Base-by-base conservation (phyloP, 2,113 vertebrate genomes). In the Zosterops hypoxanthus region DNA sequence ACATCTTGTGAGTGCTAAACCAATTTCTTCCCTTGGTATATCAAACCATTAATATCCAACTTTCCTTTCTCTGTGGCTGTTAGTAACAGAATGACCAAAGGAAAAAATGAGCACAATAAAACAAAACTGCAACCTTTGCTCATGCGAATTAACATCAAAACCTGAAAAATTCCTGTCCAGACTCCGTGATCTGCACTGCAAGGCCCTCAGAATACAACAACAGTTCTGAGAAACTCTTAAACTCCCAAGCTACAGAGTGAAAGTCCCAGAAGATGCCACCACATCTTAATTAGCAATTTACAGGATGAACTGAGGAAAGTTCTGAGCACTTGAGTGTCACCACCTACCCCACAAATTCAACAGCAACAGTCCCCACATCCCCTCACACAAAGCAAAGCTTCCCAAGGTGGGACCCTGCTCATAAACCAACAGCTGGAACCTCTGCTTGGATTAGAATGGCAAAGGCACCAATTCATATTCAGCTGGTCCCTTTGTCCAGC, bases 401-500 rank as follows among this genome's bases (percentile, higher is more conserved):
- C 42, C n/a, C 18, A 10, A 68, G 49, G 25, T 4, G 9, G n/a
- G 56, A 50, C 15, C n/a, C 41, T 34, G 60, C n/a, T 34, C 22
- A 16, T 11, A 12, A 61, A 1, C 21, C 82, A 83, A n/a, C 14
- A 53, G 41, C 64, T 53, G n/a, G 57, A 88, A 57, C 18, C 18
- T 86, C 80, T 46, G 0, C 46, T 52, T 22, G 33, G 25, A 8
- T 57, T 39, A 15, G 44, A 73, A 53, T 4, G 23, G 36, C 53
- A 65, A 56, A 75, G 47, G 25, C 64, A 71, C 24, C 39, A 46
- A 5, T 29, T 52, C 41, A 8, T 9, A 23, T 9, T 82, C 61
- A 57, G 71, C 53, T 33, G 41, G 82, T 53, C 82, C 76, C 46
- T 86, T 15, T 88, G 92, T 93, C 95, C 92, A 88, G 8, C 34